Conservation (phyloP, 2,797 vertebrate genomes). For the Oophaga sylvatica region DNA sequence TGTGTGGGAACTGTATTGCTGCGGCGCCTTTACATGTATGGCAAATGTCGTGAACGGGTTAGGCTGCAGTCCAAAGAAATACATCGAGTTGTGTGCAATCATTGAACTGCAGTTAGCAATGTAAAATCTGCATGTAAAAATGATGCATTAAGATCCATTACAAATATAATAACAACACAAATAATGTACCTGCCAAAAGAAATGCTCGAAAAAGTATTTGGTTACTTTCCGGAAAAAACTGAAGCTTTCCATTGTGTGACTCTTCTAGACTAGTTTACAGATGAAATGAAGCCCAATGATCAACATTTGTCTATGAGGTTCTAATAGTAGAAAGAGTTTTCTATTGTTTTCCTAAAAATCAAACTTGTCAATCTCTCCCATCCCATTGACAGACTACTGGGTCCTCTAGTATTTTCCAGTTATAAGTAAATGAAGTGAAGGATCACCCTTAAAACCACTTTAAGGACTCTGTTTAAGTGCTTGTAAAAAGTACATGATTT, state of each 20-base stretch:
- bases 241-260: background rate
- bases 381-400: background rate
- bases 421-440: background rate
- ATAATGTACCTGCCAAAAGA: background rate
- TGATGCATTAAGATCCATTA: background rate
- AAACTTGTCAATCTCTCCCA: background rate
- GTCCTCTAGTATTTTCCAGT: background rate
- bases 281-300: background rate
- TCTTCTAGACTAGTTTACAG: background rate
- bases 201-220: background rate
- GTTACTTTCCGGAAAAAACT: slow-evolving; percentile 6
- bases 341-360: background rate
- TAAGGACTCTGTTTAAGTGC: background rate
- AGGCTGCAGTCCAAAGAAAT: no score
- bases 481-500: no score
- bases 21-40: no score
- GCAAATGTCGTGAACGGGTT: no score
- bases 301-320: background rate
- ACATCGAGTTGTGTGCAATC: no score
- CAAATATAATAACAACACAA: background rate
- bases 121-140: background rate
- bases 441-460: background rate
- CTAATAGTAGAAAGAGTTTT: slow-evolving; percentile 10
- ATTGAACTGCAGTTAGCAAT: background rate
- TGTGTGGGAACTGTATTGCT: no score